Evolutionary conservation across 1,140 invertebrate species (phyloP).

Genomic region (Physella acuta): DNA sequence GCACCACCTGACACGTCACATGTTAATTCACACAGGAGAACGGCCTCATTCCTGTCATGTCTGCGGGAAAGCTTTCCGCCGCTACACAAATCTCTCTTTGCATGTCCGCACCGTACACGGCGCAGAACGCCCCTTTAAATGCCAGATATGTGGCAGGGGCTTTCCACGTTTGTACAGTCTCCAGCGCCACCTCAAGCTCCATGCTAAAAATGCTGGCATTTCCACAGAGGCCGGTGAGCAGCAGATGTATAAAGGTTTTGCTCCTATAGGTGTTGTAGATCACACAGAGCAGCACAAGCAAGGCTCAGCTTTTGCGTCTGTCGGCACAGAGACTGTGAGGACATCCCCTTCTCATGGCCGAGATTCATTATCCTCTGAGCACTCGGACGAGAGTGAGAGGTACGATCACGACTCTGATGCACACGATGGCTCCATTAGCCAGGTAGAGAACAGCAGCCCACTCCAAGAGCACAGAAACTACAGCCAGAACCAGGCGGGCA

Average conservation of each 20-base stretch:
- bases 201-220: conserved; percentile 2
- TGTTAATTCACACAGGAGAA: conserved; percentile 25
- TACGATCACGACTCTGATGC: not conserved
- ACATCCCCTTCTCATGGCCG: not conserved
- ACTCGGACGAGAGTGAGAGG: not conserved
- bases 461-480: not conserved
- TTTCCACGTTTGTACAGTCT: conserved; percentile 25
- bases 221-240: not conserved
- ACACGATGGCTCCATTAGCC: not conserved
- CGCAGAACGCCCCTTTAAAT: conserved; percentile 19
- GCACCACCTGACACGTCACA: conserved; percentile 22
- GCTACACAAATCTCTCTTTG: conserved; percentile 18
- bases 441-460: not conserved
- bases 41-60: conserved; percentile 21
- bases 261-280: not conserved
- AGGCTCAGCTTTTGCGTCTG: not conserved
- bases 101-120: conserved; percentile 24
- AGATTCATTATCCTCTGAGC: not conserved
- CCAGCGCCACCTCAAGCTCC: conserved; percentile 16
- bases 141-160: conserved; percentile 15
- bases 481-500: not conserved
- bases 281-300: not conserved
- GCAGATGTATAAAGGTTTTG: not conserved
- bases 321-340: not conserved
- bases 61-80: conserved; percentile 24